A percentile compares a stretch with the other conserved stretches of the same genome.
Evolutionary conservation across 2,113 vertebrate genomes (phyloP).

Genomic region (Dipodomys spectabilis): DNA sequence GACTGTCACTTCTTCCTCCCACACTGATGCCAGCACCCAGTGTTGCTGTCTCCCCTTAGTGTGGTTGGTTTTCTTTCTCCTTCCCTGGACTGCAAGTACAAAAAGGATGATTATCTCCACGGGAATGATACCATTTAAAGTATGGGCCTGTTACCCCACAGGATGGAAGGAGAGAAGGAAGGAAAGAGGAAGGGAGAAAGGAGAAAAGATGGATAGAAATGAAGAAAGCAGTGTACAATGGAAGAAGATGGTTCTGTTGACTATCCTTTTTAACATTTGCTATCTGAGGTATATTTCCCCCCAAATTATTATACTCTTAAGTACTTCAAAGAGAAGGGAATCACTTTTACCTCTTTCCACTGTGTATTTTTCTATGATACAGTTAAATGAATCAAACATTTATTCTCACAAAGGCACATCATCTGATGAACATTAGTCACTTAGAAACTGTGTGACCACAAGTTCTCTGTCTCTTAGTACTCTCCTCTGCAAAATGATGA

Average conservation of each 20-base stretch:
- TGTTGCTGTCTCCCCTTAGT: background rate
- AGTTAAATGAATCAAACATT: background rate
- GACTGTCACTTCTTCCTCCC: background rate
- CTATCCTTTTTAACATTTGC: background rate
- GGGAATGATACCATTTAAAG: background rate
- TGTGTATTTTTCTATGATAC: background rate
- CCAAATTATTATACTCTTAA: background rate
- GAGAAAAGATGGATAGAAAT: background rate
- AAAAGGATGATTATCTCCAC: background rate
- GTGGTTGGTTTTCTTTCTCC: background rate
- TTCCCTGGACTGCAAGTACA: background rate
- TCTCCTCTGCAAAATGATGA: background rate
- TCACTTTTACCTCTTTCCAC: constrained; percentile 33
- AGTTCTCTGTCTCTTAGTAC: background rate
- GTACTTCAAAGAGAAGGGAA: background rate
- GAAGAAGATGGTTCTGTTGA: background rate
- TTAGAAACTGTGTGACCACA: background rate
- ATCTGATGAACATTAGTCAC: background rate
- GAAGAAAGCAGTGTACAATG: background rate
- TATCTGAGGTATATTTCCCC: background rate
- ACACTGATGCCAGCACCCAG: background rate
- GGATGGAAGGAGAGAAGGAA: background rate
- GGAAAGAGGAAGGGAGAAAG: background rate
- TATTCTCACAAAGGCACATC: background rate
- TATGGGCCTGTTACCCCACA: rapidly evolving